Conservation (phyloP, 2,888 invertebrate genomes). For the Argyra leucocephala region DNA sequence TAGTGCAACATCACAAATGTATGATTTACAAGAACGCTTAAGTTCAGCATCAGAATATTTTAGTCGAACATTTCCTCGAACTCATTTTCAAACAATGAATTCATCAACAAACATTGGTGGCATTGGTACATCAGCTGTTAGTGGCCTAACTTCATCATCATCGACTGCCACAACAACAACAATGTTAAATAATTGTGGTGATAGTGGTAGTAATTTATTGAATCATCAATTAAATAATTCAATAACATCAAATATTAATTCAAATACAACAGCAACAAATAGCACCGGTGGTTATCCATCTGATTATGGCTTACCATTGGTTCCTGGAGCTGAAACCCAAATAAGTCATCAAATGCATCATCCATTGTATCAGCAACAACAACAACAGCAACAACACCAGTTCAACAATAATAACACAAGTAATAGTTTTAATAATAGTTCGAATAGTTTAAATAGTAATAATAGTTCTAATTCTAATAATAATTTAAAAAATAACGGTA, state of each 20-base stretch:
- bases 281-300: conserved; percentile 53
- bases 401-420: conserved; percentile 15
- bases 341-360: conserved; percentile 38
- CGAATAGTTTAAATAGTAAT: conserved; percentile 11
- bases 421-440: conserved; percentile 16
- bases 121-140: conserved; percentile 23
- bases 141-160: conserved; percentile 16
- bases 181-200: conserved; percentile 23
- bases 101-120: conserved; percentile 14
- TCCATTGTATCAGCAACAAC: conserved; percentile 44
- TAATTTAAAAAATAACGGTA: conserved; percentile 10
- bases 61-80: conserved; percentile 54
- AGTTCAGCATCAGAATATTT: conserved; percentile 45
- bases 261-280: conserved; percentile 33
- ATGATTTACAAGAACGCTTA: conserved; percentile 37
- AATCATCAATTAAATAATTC: conserved; percentile 26
- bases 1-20: conserved; percentile 31
- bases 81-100: conserved; percentile 31
- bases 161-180: conserved; percentile 31
- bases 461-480: conserved; percentile 10
- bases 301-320: conserved; percentile 68
- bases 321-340: conserved; percentile 44
- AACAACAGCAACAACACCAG: conserved; percentile 26
- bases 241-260: conserved; percentile 38
- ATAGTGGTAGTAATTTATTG: conserved; percentile 14